phyloP scores from a whole-genome alignment of 1,140 invertebrate genomes.

The Pseudomyrmex dendroicus region DNA sequence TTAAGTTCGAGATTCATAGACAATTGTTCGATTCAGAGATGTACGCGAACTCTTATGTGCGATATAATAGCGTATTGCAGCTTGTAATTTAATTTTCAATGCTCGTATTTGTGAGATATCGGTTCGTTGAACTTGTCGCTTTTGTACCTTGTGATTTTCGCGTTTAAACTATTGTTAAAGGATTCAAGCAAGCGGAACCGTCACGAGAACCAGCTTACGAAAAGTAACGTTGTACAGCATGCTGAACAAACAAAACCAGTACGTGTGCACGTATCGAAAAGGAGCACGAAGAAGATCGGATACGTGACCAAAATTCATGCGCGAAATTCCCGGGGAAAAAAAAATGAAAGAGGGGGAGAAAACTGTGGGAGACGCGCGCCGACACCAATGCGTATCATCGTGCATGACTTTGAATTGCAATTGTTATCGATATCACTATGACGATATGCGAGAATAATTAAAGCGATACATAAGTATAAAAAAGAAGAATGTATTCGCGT shows the following conservation, averaged over 20 bases:
- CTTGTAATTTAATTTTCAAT: slow-evolving; percentile 2
- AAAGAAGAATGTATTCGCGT: too few species aligned
- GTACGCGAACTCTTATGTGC: neutral
- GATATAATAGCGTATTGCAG: neutral
- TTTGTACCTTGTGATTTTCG: neutral
- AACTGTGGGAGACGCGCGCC: neutral
- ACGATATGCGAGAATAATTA: neutral
- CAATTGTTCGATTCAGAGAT: neutral
- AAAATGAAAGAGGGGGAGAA: neutral
- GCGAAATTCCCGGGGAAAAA: neutral
- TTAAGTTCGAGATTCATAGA: neutral
- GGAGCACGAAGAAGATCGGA: neutral
- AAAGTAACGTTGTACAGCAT: slow-evolving; percentile 1
- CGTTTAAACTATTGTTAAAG: slow-evolving; percentile 10
- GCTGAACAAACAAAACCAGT: neutral
- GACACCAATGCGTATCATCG: neutral
- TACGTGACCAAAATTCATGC: slow-evolving; percentile 3
- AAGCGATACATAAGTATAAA: too few species aligned
- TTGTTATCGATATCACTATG: neutral
- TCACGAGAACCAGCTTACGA: neutral
- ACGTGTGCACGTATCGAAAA: neutral
- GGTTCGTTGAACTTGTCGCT: neutral
- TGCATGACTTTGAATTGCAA: neutral
- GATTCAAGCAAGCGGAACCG: neutral
- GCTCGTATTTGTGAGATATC: neutral